Percentiles rank a stretch among this genome's conserved stretches.
These are phyloP conservation scores for Phainopepla nitens DNA, from an alignment of 2,113 vertebrate species.

Conservation along the genomic window DNA sequence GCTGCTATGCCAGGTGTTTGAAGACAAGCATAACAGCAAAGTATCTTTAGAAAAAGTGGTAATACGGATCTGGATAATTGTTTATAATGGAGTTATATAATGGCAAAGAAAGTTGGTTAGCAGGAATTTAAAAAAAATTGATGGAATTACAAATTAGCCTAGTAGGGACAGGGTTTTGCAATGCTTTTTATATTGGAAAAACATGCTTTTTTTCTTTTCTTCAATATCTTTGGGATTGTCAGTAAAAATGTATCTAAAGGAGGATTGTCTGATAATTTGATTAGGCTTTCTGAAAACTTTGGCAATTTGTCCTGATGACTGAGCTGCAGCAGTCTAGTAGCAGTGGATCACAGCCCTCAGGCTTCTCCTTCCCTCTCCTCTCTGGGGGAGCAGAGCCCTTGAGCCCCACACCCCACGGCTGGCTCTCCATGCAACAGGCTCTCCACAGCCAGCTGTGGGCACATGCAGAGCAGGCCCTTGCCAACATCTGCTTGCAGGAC, in stretches of 20 bases:
- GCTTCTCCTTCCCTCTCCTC: not conserved
- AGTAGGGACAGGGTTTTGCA: not conserved
- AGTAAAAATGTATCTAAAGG: not conserved
- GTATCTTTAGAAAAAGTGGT: not conserved
- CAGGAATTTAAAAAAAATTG: not conserved
- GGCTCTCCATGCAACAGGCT: not conserved
- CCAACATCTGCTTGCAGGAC: not conserved
- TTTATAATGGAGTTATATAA: not conserved
- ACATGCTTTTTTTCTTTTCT: not conserved
- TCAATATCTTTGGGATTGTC: not conserved
- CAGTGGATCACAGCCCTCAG: accelerated
- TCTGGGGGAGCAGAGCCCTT: not conserved
- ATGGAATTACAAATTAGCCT: not conserved
- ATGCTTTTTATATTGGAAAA: not conserved
- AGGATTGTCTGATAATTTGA: not conserved
- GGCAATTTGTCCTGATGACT: not conserved
- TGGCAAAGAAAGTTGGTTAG: not conserved
- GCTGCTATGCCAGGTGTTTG: not conserved
- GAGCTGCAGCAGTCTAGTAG: not conserved
- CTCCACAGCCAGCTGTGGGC: not conserved
- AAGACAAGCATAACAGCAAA: not conserved
- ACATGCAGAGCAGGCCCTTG: not conserved
- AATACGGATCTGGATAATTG: not conserved
- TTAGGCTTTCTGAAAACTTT: not conserved
- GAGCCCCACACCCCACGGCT: not conserved